Percentiles rank a stretch among this genome's conserved stretches.
phyloP scores from a whole-genome alignment of 2,888 invertebrate species.

The Maniola hyperantus region DNA sequence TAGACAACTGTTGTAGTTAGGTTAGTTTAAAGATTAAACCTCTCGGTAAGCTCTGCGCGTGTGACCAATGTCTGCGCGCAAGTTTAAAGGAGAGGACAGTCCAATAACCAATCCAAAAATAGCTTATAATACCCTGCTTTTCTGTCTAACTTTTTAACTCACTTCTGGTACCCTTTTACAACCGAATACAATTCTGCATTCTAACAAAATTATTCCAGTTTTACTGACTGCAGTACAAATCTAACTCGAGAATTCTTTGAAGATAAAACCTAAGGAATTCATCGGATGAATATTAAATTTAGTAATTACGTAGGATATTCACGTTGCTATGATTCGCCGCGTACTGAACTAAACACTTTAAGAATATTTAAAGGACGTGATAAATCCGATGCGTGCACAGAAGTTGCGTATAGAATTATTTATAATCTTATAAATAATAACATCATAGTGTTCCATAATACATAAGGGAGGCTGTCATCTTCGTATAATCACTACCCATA shows the following conservation, averaged over 20 bases:
- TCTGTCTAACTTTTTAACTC: too few relatives aligned
- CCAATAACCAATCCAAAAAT: too few relatives aligned
- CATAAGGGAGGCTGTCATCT: conserved; percentile 41
- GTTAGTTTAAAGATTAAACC: too few relatives aligned
- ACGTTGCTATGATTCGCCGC: conserved; percentile 56
- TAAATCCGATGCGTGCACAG: conserved; percentile 42
- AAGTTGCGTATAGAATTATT: conserved; percentile 48
- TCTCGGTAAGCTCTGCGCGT: too few relatives aligned
- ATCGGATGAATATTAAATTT: conserved; percentile 57
- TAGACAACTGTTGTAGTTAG: too few relatives aligned
- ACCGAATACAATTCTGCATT: background rate
- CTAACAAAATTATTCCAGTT: background rate
- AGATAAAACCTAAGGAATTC: conserved; percentile 46
- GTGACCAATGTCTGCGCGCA: too few relatives aligned
- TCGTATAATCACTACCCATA: conserved; percentile 18
- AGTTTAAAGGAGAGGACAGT: too few relatives aligned
- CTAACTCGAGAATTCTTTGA: conserved; percentile 25
- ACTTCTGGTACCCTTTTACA: too few relatives aligned
- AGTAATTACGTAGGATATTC: conserved; percentile 54
- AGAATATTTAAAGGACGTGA: conserved; percentile 57
- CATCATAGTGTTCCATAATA: conserved; percentile 40
- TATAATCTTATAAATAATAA: conserved; percentile 43
- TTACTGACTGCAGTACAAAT: background rate
- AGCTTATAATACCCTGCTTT: too few relatives aligned
- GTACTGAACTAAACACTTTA: conserved; percentile 53